phyloP scores from a whole-genome alignment of 2,113 vertebrate genomes.

The Murina feae region DNA sequence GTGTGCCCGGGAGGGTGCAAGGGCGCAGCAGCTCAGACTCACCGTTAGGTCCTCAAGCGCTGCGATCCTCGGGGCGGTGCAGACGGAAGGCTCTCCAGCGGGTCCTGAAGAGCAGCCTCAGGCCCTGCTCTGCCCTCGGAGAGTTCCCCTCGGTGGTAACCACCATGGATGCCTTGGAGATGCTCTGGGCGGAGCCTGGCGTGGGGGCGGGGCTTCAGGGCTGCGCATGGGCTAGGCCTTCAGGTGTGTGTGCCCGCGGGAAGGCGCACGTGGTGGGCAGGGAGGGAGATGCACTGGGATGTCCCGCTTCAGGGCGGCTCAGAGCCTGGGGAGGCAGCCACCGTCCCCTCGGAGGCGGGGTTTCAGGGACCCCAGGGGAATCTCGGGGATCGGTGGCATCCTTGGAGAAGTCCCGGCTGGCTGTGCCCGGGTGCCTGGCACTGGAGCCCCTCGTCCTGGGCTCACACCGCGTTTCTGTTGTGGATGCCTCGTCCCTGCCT shows the following conservation, averaged over 20 bases:
- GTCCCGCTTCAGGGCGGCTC: too few relatives aligned
- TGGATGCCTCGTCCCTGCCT: background rate
- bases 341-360: too few relatives aligned
- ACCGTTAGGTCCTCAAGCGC: background rate
- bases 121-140: background rate
- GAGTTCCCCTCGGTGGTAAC: background rate
- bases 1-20: background rate
- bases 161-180: too few relatives aligned
- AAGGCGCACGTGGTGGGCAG: too few relatives aligned
- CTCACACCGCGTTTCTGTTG: background rate
- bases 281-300: too few relatives aligned
- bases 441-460: background rate
- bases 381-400: accelerated
- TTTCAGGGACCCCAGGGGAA: too few relatives aligned
- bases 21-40: background rate
- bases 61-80: background rate
- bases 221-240: too few relatives aligned
- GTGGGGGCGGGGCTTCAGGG: too few relatives aligned
- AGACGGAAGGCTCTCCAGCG: too few relatives aligned
- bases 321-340: too few relatives aligned
- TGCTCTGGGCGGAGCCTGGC: too few relatives aligned
- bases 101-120: background rate
- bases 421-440: background rate
- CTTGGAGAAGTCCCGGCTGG: background rate
- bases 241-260: too few relatives aligned